Evolutionary conservation across 2,888 invertebrate species (phyloP), one percentile per base, ranked within the genome.

Genomic region (Portevinia maculata): DNA sequence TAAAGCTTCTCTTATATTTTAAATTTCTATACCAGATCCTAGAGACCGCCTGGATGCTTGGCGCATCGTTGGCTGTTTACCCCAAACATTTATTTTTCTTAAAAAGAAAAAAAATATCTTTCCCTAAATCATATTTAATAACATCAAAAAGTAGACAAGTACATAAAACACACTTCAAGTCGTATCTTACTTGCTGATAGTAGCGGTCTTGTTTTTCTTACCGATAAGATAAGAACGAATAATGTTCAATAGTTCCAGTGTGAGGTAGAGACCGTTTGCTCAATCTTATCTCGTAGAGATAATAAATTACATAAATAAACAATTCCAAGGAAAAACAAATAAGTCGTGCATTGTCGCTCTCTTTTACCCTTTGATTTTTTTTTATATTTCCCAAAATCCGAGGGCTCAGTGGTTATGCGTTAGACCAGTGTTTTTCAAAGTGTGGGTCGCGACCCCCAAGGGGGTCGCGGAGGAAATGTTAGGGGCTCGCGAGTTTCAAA

Each of bases 291-390:
- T 46, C 7, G 24, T 4, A 44, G 30, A 65, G 37, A 70, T 48
- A 70, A 48, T 57, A 55, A 73, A 55, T 65, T 57, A 57, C 65
- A 71, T 57, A 64, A 74, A 65, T 57, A 74, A 74, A 74, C 39
- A 57, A 13, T 50, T 74, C 50, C 65, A 65, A 65, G 57, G 39
- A 32, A 34, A 74, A 37, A 30, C 0, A 21, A 24, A 24, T 9
- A 24, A 52, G 39, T 41, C n/a, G n/a, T 19, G 19, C 52, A 65
- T 53, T 52, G 39, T 30, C 30, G 21, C 37, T 53, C 32, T 52
- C 37, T 50, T 48, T 11, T 13, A 13, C 4, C n/a, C 3, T 0
- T n/a, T 34, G 3, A 6, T 39, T 15, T 37, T 15, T 39, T 39
- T 13, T 7, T 1, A 0, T 48, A 6, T 64, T 39, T 21, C 46